Conservation (phyloP, 2,113 vertebrate species). For the Ovibos moschatus region DNA sequence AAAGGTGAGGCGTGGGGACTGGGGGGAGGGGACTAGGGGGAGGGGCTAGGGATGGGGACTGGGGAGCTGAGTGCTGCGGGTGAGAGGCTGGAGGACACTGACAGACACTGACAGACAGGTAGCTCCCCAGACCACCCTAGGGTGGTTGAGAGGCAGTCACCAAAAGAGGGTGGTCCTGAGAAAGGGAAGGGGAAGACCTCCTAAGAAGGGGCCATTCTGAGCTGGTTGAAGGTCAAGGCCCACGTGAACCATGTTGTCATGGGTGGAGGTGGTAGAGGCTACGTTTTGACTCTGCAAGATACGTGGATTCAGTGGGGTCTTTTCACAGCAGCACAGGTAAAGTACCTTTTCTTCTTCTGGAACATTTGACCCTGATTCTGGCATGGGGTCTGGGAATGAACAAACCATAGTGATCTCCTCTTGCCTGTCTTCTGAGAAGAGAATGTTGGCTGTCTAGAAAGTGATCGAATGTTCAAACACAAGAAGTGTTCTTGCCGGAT, state of each 20-base stretch:
- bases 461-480: neutral
- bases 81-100: neutral
- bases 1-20: conserved; percentile 78
- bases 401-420: neutral
- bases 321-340: neutral
- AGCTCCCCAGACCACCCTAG: neutral
- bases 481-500: neutral
- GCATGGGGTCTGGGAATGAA: neutral
- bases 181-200: neutral
- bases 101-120: no score
- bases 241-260: accelerated
- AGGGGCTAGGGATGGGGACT: neutral
- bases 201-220: neutral
- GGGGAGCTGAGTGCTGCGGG: accelerated
- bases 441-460: neutral
- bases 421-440: neutral
- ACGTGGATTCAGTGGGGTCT: neutral
- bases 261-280: neutral
- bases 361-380: neutral
- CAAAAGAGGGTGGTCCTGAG: neutral
- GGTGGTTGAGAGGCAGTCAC: neutral
- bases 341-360: neutral
- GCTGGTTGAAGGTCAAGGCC: neutral
- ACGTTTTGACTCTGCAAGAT: neutral
- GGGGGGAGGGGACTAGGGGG: neutral